Conservation (phyloP, 2,113 vertebrate genomes). For the Rhynchomys soricoides region DNA sequence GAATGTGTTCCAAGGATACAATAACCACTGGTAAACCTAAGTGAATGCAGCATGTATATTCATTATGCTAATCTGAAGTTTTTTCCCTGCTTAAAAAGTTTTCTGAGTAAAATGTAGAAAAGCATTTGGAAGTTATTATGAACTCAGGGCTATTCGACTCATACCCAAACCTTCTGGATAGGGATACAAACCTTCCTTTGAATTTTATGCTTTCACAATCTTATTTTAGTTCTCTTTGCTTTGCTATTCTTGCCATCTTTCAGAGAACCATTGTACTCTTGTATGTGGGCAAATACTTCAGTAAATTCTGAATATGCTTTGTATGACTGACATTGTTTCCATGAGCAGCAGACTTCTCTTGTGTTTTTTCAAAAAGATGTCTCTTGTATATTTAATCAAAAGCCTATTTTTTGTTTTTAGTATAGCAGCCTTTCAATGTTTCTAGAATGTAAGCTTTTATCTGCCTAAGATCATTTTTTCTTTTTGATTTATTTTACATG, state of each 20-base stretch:
- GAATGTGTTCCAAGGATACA: background rate
- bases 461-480: background rate
- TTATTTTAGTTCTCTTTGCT: background rate
- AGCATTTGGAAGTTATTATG: slow-evolving; percentile 15
- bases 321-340: slow-evolving; percentile 31
- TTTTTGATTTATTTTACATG: background rate
- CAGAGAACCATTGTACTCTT: slow-evolving; percentile 1
- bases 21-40: background rate
- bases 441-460: slow-evolving; percentile 39
- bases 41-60: background rate
- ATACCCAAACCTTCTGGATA: slow-evolving; percentile 30
- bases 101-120: slow-evolving; percentile 38
- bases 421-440: background rate
- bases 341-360: slow-evolving; percentile 33
- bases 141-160: slow-evolving; percentile 22
- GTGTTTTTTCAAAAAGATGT: background rate
- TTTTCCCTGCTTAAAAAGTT: slow-evolving; percentile 53
- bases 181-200: background rate
- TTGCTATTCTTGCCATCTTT: slow-evolving; percentile 8
- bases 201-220: slow-evolving; percentile 25
- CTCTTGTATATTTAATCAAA: background rate
- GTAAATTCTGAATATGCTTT: slow-evolving; percentile 22
- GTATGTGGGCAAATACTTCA: background rate
- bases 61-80: slow-evolving; percentile 1
- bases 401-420: slow-evolving; percentile 47